phyloP scores from a whole-genome alignment of 2,113 vertebrate genomes.

The Tragelaphus strepsiceros region DNA sequence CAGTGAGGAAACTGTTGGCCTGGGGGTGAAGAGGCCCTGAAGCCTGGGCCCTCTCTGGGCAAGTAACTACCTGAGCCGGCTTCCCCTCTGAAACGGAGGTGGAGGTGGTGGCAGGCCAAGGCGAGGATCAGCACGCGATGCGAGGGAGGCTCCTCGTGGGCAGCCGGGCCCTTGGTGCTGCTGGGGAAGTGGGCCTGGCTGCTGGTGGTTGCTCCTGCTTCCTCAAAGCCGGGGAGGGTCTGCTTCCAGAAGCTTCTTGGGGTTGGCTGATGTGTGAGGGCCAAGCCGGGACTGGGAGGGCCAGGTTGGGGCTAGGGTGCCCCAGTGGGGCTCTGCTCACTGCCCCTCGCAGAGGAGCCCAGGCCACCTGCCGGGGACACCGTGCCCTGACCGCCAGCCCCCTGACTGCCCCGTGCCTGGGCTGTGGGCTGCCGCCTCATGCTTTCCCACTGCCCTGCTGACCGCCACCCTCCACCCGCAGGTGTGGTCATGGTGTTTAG shows the following conservation, averaged over 20 bases:
- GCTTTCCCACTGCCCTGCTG: not conserved
- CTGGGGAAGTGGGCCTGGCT: too few species aligned
- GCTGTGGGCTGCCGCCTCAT: rapidly evolving
- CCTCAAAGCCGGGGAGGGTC: not conserved
- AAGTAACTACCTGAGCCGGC: not conserved
- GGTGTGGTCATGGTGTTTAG: slow-evolving; percentile 89
- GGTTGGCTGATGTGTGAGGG: not conserved
- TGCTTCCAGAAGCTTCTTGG: not conserved
- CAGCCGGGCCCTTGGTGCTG: rapidly evolving
- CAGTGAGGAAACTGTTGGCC: not conserved
- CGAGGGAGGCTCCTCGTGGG: rapidly evolving
- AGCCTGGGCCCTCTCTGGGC: not conserved
- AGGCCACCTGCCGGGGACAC: not conserved
- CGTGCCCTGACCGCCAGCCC: rapidly evolving
- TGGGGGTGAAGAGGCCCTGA: not conserved
- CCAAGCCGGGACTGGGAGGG: not conserved
- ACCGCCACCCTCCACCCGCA: not conserved
- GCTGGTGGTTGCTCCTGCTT: not conserved
- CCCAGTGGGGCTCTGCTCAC: not conserved
- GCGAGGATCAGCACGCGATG: not conserved
- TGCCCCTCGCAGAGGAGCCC: not conserved
- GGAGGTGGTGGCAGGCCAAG: rapidly evolving
- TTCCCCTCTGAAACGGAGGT: not conserved
- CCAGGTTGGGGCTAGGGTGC: not conserved
- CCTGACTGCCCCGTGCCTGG: rapidly evolving